Evolutionary conservation across 2,888 invertebrate species (phyloP).

Genomic region (Cheilosia vulpina): DNA sequence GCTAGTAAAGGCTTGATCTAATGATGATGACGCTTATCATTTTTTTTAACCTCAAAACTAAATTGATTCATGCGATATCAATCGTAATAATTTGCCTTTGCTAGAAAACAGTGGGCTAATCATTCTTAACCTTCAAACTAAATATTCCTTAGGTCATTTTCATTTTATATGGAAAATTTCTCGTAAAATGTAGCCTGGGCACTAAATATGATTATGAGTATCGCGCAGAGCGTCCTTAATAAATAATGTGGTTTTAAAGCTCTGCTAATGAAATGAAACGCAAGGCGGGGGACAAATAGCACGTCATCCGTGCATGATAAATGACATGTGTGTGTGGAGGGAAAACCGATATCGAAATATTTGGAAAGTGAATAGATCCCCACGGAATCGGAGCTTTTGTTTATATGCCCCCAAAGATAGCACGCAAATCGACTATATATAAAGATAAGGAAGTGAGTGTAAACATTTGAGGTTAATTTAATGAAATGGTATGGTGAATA

Average conservation of each 20-base stretch:
- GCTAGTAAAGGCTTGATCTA: too few species aligned
- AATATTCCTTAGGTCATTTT: too few species aligned
- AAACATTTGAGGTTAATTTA: constrained; percentile 17
- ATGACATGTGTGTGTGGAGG: constrained; percentile 26
- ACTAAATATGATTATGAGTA: too few species aligned
- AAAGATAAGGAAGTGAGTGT: constrained; percentile 20
- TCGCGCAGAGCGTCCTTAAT: too few species aligned
- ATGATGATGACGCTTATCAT: background rate
- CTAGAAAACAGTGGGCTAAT: constrained; percentile 23
- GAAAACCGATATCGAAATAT: constrained; percentile 27
- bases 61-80: constrained; percentile 34
- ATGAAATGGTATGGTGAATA: background rate
- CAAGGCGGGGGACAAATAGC: constrained; percentile 21
- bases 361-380: constrained; percentile 33
- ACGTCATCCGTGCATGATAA: constrained; percentile 58
- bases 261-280: constrained; percentile 26
- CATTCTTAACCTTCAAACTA: too few species aligned
- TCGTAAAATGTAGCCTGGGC: too few species aligned
- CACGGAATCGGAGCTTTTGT: constrained; percentile 32
- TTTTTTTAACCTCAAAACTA: constrained; percentile 6
- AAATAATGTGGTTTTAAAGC: constrained; percentile 45
- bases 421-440: background rate
- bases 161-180: too few species aligned
- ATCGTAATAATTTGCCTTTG: constrained; percentile 56
- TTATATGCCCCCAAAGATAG: constrained; percentile 13